Base-by-base conservation (phyloP, 1,140 invertebrate species). In the Brachionus paranguensis region DNA sequence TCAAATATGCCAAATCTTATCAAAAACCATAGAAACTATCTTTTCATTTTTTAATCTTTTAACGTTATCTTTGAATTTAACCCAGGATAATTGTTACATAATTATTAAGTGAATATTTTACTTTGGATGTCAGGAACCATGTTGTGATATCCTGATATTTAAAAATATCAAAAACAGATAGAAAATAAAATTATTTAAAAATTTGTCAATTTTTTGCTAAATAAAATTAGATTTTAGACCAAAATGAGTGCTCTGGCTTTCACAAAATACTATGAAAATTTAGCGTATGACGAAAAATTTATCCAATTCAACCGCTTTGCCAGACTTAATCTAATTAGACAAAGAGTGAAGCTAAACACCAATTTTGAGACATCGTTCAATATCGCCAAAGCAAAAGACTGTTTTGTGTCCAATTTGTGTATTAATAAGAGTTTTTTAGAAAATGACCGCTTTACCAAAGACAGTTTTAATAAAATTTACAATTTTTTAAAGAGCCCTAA, bases 201-300 rank as follows among this genome's bases (percentile, higher is more conserved):
- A 14, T 43, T 74, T 74, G 45, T 43, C 20, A 14, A 6, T 76
- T 76, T 76, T 76, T 50, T 53, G 10, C 50, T 5, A 76, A 76
- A 76, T 50, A 76, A 50, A 37, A 41, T 72, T 43, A 43, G 11
- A 68, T 14, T 33, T 41, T 33, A 68, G 27, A 68, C 29, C 3
- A 68, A 68, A 72, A 72, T 72, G 68, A 43, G 33, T 10, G 11
- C 68, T 41, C 12, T 20, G 41, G 68, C 68, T 43, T 72, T 72
- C 17, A 24, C 68, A 41, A 43, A 72, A 72, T 72, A 72, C 33
- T 72, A 72, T 43, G 33, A 72, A 41, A 72, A n/a, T 43, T 43
- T 72, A n/a, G 14, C 33, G 8, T 72, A 43, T 43, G 68, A 72
- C n/a, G 41, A 72, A 72, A 72, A 72, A 72, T 72, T 43, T 72